Base-by-base conservation (phyloP, 2,797 vertebrate species). In the Pogoniulus pusillus region DNA sequence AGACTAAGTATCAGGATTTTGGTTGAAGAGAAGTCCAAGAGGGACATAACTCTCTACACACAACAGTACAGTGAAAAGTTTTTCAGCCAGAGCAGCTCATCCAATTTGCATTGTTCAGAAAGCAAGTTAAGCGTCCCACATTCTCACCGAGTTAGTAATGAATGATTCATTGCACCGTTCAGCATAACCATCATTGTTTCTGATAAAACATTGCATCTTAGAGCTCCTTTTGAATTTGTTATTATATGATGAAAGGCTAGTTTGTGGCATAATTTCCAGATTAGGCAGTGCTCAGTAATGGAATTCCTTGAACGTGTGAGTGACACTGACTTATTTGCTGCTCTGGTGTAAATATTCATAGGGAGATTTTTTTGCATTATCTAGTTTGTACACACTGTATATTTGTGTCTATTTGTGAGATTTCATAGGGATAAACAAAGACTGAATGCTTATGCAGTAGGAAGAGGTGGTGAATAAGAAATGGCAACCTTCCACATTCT, bases 281-380 rank as follows among this genome's bases (percentile, higher is more conserved):
- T 87, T 85, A 90, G 54, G 14, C 62, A 71, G 37, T 26, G 11
- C 78, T 71, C 27, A 29, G 53, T 81, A 92, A 82, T 94, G 57
- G 65, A 94, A 85, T 78, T 76, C 64, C 59, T 75, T 53, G 73
- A 34, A 16, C 9, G 47, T 83, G 66, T 51, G 91, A 89, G 68
- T 49, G 32, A 81, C 59, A 49, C 35, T 37, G 39, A 92, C 10
- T 11, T 63, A 80, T 91, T 92, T 89, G 69, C 81, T 84, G 37
- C 82, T 59, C 65, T 87, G 70, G 18, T 89, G 77, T 93, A 88
- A 94, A 92, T 92, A 95, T 95, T 93, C 86, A 92, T 90, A 22
- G 88, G 29, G 63, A 85, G 76, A 66, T 59, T 49, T 76, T 90
- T 73, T 78, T 87, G 41, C 39, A 60, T 94, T 84, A 85, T 87